Evolutionary conservation across 2,888 invertebrate genomes (phyloP).

Genomic region (Lasius fuliginosus): DNA sequence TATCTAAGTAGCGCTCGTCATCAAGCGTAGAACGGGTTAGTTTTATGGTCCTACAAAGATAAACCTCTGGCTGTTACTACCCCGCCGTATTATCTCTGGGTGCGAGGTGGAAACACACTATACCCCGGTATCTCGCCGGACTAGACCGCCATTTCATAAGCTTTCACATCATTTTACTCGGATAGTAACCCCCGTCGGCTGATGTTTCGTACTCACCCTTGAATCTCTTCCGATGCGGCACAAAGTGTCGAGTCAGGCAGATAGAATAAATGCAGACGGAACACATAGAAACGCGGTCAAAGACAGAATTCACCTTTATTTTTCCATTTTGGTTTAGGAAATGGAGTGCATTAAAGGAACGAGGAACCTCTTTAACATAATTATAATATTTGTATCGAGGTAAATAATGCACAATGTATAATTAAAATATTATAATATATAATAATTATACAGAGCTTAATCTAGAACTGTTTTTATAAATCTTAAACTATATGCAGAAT

Average conservation of each 20-base stretch:
- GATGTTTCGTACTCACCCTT: constrained; percentile 68
- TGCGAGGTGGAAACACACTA: constrained; percentile 69
- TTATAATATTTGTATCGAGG: not conserved
- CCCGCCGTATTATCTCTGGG: constrained; percentile 74
- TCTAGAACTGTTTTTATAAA: not conserved
- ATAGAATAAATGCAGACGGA: constrained; percentile 45
- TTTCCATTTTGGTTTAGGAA: constrained; percentile 20
- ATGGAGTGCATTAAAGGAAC: not conserved
- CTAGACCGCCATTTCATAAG: constrained; percentile 76
- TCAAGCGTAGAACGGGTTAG: constrained; percentile 75
- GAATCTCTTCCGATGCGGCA: constrained; percentile 66
- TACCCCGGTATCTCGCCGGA: constrained; percentile 70
- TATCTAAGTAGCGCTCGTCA: constrained; percentile 60
- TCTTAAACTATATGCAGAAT: not conserved
- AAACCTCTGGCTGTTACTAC: constrained; percentile 76
- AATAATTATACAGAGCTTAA: constrained; percentile 14
- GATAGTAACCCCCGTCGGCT: constrained; percentile 65
- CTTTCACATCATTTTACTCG: constrained; percentile 76
- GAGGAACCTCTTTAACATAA: not conserved
- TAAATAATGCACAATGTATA: not conserved
- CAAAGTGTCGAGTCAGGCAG: constrained; percentile 55
- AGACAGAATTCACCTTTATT: constrained; percentile 38
- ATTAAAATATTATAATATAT: not conserved
- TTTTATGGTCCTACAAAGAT: constrained; percentile 77
- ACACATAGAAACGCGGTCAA: constrained; percentile 14